phyloP scores from a whole-genome alignment of 2,797 vertebrate genomes.

The Gymnoscopelus braueri region DNA sequence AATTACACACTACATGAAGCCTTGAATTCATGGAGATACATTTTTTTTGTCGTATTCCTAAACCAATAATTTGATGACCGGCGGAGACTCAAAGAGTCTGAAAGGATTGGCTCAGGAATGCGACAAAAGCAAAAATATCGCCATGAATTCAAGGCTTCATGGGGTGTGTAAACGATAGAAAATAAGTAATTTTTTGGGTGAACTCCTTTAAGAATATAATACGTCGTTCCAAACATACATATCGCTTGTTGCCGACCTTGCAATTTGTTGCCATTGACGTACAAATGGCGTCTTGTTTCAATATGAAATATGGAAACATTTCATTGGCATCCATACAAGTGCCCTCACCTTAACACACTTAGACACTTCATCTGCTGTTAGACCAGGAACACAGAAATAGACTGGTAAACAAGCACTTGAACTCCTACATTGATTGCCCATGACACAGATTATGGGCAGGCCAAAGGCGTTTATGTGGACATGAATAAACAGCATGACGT shows the following conservation, averaged over 20 bases:
- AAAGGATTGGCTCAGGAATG: too few species aligned
- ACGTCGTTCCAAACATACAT: too few species aligned
- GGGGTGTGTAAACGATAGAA: too few species aligned
- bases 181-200: too few species aligned
- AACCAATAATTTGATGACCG: too few species aligned
- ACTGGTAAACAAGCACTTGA: slow-evolving; percentile 57
- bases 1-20: too few species aligned
- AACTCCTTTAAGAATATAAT: too few species aligned
- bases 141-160: too few species aligned
- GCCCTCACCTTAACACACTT: slow-evolving; percentile 24
- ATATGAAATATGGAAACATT: slow-evolving; percentile 55
- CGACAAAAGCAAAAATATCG: too few species aligned
- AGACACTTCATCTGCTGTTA: slow-evolving; percentile 39
- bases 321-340: slow-evolving; percentile 54
- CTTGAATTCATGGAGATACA: too few species aligned
- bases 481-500: slow-evolving; percentile 60
- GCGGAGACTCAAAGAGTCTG: too few species aligned
- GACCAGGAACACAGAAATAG: slow-evolving; percentile 43
- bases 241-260: slow-evolving; percentile 40
- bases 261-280: slow-evolving; percentile 51
- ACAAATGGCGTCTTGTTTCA: slow-evolving; percentile 56
- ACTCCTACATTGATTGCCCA: slow-evolving; percentile 57
- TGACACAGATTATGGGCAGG: slow-evolving; percentile 61
- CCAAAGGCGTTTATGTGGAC: slow-evolving; percentile 49
- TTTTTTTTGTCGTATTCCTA: too few species aligned